A percentile compares a stretch with the other conserved stretches of the same genome.
Conservation (phyloP, 2,797 vertebrate genomes). For the Eulemur rubriventer region DNA sequence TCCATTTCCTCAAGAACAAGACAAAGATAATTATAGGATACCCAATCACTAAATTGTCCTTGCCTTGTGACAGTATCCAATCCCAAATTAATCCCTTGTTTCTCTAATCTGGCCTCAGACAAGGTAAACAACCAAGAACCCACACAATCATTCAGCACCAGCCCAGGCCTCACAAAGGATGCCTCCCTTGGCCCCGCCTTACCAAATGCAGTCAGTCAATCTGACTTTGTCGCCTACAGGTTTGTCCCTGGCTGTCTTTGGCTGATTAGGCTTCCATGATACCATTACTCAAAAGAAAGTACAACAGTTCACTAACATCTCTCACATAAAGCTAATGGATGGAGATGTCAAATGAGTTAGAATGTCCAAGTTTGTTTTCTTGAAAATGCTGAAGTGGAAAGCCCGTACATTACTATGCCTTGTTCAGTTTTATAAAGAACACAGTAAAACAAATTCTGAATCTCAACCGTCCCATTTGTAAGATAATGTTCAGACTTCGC, state of each 20-base stretch:
- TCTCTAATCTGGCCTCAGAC: not conserved
- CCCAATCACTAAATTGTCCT: not conserved
- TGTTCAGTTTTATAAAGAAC: not conserved
- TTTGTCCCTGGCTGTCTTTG: not conserved
- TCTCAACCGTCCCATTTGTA: not conserved
- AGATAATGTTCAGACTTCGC: constrained; percentile 11
- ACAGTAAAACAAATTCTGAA: not conserved
- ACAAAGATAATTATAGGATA: not conserved
- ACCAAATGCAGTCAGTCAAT: not conserved
- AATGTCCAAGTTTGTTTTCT: not conserved
- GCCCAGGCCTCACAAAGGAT: not conserved
- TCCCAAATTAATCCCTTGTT: not conserved
- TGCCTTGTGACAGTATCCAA: not conserved
- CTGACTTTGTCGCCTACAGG: not conserved
- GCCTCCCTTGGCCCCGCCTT: not conserved
- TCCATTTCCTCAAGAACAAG: not conserved
- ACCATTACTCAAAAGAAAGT: not conserved
- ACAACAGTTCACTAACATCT: not conserved
- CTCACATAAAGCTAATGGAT: not conserved
- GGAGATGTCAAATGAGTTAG: not conserved
- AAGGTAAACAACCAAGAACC: not conserved
- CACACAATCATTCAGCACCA: not conserved
- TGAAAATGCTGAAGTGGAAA: not conserved
- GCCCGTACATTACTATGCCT: not conserved
- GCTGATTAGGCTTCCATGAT: not conserved